Evolutionary conservation across 1,140 invertebrate genomes (phyloP).

Genomic region (Antheraea pernyi): DNA sequence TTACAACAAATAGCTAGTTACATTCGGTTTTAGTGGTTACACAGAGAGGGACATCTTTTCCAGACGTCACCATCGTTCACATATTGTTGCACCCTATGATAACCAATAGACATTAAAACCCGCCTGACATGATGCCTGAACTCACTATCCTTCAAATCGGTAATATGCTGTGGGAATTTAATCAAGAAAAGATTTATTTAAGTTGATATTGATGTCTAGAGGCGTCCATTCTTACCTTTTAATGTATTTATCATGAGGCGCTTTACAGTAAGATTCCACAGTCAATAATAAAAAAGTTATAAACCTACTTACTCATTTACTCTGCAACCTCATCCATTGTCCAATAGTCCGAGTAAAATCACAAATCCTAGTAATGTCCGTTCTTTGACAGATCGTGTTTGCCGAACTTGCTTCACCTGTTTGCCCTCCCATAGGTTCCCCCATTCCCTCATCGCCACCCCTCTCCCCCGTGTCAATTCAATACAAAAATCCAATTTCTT

Average conservation of each 20-base stretch:
- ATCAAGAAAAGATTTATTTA: too few relatives aligned
- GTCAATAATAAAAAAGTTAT: background rate
- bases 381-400: constrained; percentile 44
- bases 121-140: too few relatives aligned
- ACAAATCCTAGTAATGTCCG: background rate
- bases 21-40: too few relatives aligned
- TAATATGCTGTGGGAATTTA: too few relatives aligned
- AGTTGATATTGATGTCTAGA: too few relatives aligned
- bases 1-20: too few relatives aligned
- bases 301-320: background rate
- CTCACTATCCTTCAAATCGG: too few relatives aligned
- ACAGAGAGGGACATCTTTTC: too few relatives aligned
- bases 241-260: background rate
- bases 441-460: constrained; percentile 36
- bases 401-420: constrained; percentile 34
- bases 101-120: too few relatives aligned
- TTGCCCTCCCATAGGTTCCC: constrained; percentile 2
- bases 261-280: background rate
- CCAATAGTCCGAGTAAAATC: background rate
- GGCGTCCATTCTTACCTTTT: too few relatives aligned
- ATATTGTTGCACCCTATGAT: too few relatives aligned
- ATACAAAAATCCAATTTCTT: constrained; percentile 66
- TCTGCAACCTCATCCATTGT: background rate
- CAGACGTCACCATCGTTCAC: too few relatives aligned
- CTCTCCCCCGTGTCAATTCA: constrained; percentile 40